Percentiles rank a stretch among this genome's conserved stretches.
Conservation (phyloP, 2,797 vertebrate species). For the Chloroceryle amazona region DNA sequence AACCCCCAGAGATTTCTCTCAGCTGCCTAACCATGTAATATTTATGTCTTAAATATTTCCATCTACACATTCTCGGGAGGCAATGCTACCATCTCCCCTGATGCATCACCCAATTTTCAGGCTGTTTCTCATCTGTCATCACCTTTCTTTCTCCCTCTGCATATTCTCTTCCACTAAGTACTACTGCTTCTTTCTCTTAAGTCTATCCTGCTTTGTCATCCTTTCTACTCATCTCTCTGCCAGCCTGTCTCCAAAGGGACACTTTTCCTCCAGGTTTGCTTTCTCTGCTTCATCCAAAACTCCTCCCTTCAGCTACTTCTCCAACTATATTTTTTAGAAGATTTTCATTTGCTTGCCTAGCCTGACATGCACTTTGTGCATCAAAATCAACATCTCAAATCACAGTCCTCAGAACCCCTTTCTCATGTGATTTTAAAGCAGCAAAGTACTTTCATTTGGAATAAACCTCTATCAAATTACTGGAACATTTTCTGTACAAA, state of each 20-base stretch:
- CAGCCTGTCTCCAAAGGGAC: neutral
- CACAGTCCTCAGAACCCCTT: neutral
- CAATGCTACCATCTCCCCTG: neutral
- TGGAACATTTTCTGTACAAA: neutral
- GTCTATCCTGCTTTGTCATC: neutral
- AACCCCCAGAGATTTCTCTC: neutral
- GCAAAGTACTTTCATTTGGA: neutral
- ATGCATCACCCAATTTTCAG: neutral
- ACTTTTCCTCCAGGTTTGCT: neutral
- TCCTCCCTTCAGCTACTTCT: neutral
- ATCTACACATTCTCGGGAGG: neutral
- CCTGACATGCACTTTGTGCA: neutral
- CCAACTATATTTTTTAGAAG: neutral
- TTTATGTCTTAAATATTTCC: conserved; percentile 20
- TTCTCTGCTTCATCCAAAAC: neutral
- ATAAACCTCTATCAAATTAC: neutral
- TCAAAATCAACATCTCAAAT: neutral
- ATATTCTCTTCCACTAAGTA: neutral
- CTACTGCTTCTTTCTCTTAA: neutral
- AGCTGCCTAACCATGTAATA: neutral
- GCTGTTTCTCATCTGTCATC: neutral
- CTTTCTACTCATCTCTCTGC: neutral
- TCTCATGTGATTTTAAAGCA: neutral
- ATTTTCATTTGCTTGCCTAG: neutral
- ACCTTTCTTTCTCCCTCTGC: neutral